Evolutionary conservation across 1,140 invertebrate genomes (phyloP), one percentile per base, ranked within the genome.

Genomic region (Polyergus mexicanus): DNA sequence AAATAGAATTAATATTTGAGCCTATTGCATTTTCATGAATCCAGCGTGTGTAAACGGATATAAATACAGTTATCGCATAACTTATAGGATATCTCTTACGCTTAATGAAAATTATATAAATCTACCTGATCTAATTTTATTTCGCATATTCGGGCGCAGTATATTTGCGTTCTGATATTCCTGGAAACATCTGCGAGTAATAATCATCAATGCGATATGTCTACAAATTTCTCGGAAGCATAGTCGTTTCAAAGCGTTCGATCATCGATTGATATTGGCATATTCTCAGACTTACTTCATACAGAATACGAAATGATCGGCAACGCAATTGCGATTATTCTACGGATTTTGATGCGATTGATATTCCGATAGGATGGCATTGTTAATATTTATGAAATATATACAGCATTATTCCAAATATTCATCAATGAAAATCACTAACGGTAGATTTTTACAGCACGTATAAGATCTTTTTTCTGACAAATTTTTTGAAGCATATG

Each of bases 161-260:
- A 19, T 51, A 81, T 81, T 60, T 44, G 54, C 54, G 25, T 41
- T 69, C 65, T 56, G 77, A 80, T 81, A 81, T 81, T 81, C 54
- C 38, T 72, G 54, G 66, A 38, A 74, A 35, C 78, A 83, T 83
- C 25, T 74, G 68, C 78, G 56, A 60, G 66, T 81, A 81, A 74
- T 83, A 83, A 83, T 54, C 38, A 13, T 54, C 47, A 72, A 35
- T 22, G 56, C 38, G 25, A 13, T 35, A 54, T 83, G 68, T 83
- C 41, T 83, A 72, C 74, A 72, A 60, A 83, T 83, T 83, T 16
- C 58, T 74, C 38, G 28, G 54, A 74, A 58, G 44, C 35, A 51
- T 25, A 22, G 8, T 76, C 41, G 51, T 41, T 47, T 68, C 63
- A 47, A 51, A 54, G 54, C 41, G 25, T 32, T 25, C 13, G 16